Evolutionary conservation across 2,888 invertebrate species (phyloP).

Genomic region (Dorcus hopei): DNA sequence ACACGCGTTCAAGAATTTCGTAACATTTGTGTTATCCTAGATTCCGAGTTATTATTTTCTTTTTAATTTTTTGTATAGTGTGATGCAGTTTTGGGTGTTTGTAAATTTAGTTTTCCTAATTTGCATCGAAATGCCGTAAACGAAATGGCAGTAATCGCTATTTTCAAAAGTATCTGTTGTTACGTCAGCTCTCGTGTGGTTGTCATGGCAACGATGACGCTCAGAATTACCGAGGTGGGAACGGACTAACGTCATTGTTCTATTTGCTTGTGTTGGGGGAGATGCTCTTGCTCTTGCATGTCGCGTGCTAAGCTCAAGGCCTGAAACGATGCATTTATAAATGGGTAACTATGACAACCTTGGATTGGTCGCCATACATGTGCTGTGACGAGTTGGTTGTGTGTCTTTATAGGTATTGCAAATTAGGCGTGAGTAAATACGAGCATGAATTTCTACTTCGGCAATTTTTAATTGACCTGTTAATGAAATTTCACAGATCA

Average conservation of each 20-base stretch:
- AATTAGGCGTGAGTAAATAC: not conserved
- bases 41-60: too few species aligned
- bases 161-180: conserved; percentile 32
- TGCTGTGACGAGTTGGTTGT: conserved; percentile 16
- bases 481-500: not conserved
- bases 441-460: not conserved
- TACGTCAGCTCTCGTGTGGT: conserved; percentile 42
- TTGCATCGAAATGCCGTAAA: too few species aligned
- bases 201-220: conserved; percentile 47
- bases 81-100: too few species aligned
- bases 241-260: conserved; percentile 33
- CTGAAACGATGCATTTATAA: conserved; percentile 34
- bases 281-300: too few species aligned
- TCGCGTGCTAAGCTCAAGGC: conserved; percentile 3
- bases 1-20: too few species aligned
- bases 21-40: too few species aligned
- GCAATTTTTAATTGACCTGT: too few species aligned
- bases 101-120: too few species aligned
- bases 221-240: conserved; percentile 25
- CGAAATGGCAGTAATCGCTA: conserved; percentile 14
- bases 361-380: conserved; percentile 25
- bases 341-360: conserved; percentile 42
- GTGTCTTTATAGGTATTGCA: not conserved
- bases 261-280: not conserved
- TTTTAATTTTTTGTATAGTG: too few species aligned